These are phyloP conservation scores for Adrianichthys oophorus DNA, from an alignment of 2,797 vertebrate species.

Conservation along the genomic window DNA sequence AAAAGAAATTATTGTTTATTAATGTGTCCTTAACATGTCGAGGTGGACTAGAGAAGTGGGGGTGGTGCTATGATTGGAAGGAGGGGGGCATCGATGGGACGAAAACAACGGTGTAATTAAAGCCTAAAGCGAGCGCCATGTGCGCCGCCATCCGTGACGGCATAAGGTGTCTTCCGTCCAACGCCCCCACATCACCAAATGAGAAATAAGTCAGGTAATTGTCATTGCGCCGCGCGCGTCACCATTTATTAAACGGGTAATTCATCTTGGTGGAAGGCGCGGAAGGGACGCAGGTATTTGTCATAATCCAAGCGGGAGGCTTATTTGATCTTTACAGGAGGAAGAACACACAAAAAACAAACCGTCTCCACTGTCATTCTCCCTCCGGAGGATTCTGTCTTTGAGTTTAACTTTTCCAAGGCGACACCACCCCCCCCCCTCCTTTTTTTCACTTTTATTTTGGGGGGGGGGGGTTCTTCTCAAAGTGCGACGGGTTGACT, in stretches of 20 bases:
- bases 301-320: constrained; percentile 48
- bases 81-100: constrained; percentile 71
- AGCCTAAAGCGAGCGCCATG: constrained; percentile 73
- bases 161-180: constrained; percentile 76
- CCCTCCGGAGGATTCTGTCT: constrained; percentile 25
- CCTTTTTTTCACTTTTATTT: constrained; percentile 35
- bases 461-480: constrained; percentile 25
- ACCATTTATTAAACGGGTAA: constrained; percentile 81
- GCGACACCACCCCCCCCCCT: constrained; percentile 47
- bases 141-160: constrained; percentile 77
- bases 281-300: constrained; percentile 74
- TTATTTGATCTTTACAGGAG: constrained; percentile 44
- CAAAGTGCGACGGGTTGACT: constrained; percentile 68
- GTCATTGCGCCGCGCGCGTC: constrained; percentile 79
- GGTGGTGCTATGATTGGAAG: constrained; percentile 68
- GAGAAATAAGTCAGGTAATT: constrained; percentile 86
- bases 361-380: constrained; percentile 27
- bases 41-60: constrained; percentile 29
- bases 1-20: constrained; percentile 75
- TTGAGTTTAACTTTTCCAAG: constrained; percentile 72
- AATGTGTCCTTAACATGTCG: constrained; percentile 71
- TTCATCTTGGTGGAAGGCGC: constrained; percentile 75
- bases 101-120: constrained; percentile 83
- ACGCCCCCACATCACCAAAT: constrained; percentile 37
- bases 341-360: constrained; percentile 44